Conservation (phyloP, 1,140 invertebrate species). For the Neodiprion lecontei region DNA sequence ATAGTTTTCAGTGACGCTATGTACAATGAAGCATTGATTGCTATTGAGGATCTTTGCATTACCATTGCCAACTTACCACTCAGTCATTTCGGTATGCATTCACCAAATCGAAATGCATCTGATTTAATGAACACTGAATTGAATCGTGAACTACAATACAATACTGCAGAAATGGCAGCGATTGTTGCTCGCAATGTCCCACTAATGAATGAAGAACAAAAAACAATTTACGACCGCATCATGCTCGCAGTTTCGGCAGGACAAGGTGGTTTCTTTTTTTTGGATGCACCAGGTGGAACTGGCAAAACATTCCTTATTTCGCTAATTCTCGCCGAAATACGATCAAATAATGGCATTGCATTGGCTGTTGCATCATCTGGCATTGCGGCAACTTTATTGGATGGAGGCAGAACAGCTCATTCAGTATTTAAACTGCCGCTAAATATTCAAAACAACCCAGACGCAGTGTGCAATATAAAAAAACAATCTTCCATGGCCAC, state of each 20-base stretch:
- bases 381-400: conserved; percentile 51
- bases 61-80: conserved; percentile 24
- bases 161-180: conserved; percentile 9
- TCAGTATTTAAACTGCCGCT: conserved; percentile 29
- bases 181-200: conserved; percentile 5
- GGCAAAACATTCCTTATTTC: conserved; percentile 39
- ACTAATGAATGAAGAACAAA: conserved; percentile 23
- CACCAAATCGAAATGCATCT: conserved; percentile 19
- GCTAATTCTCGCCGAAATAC: conserved; percentile 25
- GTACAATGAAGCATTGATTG: conserved; percentile 26
- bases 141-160: conserved; percentile 5
- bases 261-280: conserved; percentile 30
- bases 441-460: conserved; percentile 28
- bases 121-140: conserved; percentile 11
- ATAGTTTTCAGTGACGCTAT: conserved; percentile 16
- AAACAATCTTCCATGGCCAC: conserved; percentile 9
- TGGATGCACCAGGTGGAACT: conserved; percentile 34
- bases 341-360: conserved; percentile 29
- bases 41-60: conserved; percentile 26
- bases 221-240: conserved; percentile 33
- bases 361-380: conserved; percentile 51
- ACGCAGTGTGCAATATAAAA: conserved; percentile 29
- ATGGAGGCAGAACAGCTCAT: conserved; percentile 52
- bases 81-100: conserved; percentile 22
- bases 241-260: conserved; percentile 23